Conservation (phyloP, 2,113 vertebrate species). For the Formicarius rufipectus region DNA sequence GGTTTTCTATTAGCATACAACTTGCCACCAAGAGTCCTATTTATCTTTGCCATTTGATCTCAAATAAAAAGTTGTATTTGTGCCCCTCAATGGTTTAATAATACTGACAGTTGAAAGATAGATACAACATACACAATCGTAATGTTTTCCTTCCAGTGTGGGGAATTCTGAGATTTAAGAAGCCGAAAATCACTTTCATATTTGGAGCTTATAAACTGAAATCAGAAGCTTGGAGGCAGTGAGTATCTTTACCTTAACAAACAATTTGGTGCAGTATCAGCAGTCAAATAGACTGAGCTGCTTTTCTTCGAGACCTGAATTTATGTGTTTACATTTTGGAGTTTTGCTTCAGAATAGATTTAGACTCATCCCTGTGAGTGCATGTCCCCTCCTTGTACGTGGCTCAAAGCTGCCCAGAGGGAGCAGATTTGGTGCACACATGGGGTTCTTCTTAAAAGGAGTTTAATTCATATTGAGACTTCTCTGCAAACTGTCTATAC, state of each 20-base stretch:
- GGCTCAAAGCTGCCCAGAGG: neutral
- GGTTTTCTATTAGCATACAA: neutral
- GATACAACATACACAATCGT: neutral
- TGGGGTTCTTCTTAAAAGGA: neutral
- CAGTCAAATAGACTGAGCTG: neutral
- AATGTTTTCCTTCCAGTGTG: neutral
- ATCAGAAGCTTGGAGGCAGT: conserved; percentile 6
- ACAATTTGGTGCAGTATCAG: neutral
- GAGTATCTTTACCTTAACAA: neutral
- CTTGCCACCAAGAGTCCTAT: neutral
- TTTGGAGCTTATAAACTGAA: conserved; percentile 1
- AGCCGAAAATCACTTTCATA: neutral
- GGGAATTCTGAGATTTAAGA: conserved; percentile 21
- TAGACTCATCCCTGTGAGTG: neutral
- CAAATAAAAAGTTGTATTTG: neutral
- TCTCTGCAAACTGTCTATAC: neutral
- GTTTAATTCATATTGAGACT: neutral
- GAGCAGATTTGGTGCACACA: fast-evolving
- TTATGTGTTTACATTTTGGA: neutral
- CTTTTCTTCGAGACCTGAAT: neutral
- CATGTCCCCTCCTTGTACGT: neutral
- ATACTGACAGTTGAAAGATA: neutral
- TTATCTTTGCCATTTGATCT: neutral
- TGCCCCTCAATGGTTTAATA: neutral
- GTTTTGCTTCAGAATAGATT: neutral